Base-by-base conservation (phyloP, 2,888 invertebrate species). In the Caenorhabditis imperialis region DNA sequence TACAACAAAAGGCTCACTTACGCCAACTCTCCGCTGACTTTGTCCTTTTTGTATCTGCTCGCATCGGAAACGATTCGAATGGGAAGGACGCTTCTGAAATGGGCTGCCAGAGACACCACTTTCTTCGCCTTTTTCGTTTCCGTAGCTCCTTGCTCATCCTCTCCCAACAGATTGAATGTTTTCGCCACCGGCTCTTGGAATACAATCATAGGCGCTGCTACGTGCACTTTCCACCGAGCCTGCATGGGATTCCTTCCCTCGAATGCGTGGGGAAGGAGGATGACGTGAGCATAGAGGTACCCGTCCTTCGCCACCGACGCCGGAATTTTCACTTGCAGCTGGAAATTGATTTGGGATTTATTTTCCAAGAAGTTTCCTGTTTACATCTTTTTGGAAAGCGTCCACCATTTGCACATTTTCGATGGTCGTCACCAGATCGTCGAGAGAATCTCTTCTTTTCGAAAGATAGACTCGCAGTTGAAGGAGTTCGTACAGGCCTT, bases 271-370 rank as follows among this genome's bases (percentile, higher is more conserved):
- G 90, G 91, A 18, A 92, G 91, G 35, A 93, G 86, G 50, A 93
- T 91, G 1, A 93, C 91, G 89, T 94, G 94, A 86, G 95, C 91
- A 87, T 91, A 93, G 47, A 96, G 88, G 6, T 93, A 93, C 0
- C 96, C 96, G 91, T 96, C 96, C 92, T 55, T 53, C 3, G 75
- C 57, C 3, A 69, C 70, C 1, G 57, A 57, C n/a, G 90, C 89
- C 3, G 95, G 94, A 77, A 96, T 90, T 77, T 92, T 91, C 57
- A 96, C 88, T 57, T 90, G 90, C 25, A 94, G 44, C 79, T 79
- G 70, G 14, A 70, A 16, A 65, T 38, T 33, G 48, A n/a, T n/a
- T n/a, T n/a, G n/a, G n/a, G 16, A 20, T 16, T 3, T 42, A 27
- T 38, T 14, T 57, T 57, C 45, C 4, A 25, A 20, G 14, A 8